Percentiles rank a stretch among this genome's conserved stretches.
phyloP scores from a whole-genome alignment of 2,888 invertebrate species.

The Cloeon dipterum region DNA sequence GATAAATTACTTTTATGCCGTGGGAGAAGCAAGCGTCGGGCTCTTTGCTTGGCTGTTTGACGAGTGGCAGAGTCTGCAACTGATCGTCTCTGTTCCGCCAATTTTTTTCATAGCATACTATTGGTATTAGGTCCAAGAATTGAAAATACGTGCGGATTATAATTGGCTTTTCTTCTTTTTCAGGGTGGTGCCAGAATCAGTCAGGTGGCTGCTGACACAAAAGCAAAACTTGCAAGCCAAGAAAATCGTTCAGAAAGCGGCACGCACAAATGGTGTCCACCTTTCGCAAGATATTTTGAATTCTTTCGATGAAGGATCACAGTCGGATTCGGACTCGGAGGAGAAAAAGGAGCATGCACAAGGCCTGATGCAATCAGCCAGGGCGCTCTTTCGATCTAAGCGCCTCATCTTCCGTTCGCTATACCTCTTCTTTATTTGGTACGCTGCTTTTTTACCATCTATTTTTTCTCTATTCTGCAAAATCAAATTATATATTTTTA shows the following conservation, averaged over 20 bases:
- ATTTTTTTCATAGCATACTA: constrained; percentile 40
- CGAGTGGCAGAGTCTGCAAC: constrained; percentile 42
- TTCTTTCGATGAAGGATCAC: constrained; percentile 12
- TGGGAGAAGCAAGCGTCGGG: constrained; percentile 36
- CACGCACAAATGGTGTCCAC: constrained; percentile 26
- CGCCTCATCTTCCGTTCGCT: constrained; percentile 21
- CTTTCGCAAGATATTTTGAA: constrained; percentile 15
- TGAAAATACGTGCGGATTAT: constrained; percentile 7
- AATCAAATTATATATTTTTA: too few species aligned
- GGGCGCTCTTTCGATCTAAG: constrained; percentile 21
- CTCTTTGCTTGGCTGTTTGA: constrained; percentile 31
- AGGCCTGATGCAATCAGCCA: constrained; percentile 15
- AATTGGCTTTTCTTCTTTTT: neutral
- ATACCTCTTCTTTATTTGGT: constrained; percentile 26
- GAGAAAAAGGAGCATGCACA: constrained; percentile 5
- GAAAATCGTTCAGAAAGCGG: constrained; percentile 27
- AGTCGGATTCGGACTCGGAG: constrained; percentile 22
- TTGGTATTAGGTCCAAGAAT: too few species aligned
- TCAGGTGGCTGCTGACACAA: constrained; percentile 36
- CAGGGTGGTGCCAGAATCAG: constrained; percentile 36
- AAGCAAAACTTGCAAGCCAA: constrained; percentile 27
- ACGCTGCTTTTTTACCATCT: too few species aligned
- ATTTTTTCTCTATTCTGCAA: too few species aligned
- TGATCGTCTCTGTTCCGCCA: constrained; percentile 39
- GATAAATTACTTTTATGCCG: constrained; percentile 36